phyloP scores from a whole-genome alignment of 2,113 vertebrate genomes.

The Callipepla californica region DNA sequence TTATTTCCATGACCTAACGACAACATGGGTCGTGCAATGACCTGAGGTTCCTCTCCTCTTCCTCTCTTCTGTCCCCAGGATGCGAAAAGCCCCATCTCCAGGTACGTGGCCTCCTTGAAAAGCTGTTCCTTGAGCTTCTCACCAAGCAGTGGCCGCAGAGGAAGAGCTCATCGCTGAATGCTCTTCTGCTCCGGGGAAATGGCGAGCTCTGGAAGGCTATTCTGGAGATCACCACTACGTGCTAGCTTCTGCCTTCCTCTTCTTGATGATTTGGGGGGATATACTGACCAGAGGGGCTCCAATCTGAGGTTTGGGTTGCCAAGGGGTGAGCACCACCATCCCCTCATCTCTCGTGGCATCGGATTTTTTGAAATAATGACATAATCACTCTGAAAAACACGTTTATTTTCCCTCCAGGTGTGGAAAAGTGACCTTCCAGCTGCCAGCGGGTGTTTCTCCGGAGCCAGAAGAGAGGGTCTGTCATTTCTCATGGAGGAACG shows the following conservation, averaged over 20 bases:
- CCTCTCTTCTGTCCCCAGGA: not conserved
- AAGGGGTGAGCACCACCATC: not conserved
- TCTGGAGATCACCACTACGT: accelerated
- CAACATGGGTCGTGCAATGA: accelerated
- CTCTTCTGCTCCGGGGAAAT: too few relatives aligned
- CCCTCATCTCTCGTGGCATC: not conserved
- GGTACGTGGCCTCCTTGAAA: not conserved
- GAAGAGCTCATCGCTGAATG: accelerated
- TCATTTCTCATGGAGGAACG: slow-evolving; percentile 14
- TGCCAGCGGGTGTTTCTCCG: not conserved
- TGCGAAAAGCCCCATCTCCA: not conserved
- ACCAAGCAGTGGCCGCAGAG: accelerated
- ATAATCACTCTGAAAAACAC: accelerated
- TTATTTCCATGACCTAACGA: not conserved
- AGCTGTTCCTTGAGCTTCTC: accelerated
- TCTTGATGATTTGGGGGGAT: not conserved
- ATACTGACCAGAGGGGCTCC: not conserved
- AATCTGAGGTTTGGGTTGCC: not conserved
- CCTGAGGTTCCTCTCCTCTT: not conserved
- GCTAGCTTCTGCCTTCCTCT: not conserved
- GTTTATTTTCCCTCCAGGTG: not conserved
- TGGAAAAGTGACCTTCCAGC: slow-evolving; percentile 29
- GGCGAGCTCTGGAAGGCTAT: accelerated
- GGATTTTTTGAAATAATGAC: too few relatives aligned
- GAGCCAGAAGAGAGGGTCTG: not conserved